Evolutionary conservation across 2,888 invertebrate genomes (phyloP), one percentile per base, ranked within the genome.

Genomic region (Ophion slaviceki): DNA sequence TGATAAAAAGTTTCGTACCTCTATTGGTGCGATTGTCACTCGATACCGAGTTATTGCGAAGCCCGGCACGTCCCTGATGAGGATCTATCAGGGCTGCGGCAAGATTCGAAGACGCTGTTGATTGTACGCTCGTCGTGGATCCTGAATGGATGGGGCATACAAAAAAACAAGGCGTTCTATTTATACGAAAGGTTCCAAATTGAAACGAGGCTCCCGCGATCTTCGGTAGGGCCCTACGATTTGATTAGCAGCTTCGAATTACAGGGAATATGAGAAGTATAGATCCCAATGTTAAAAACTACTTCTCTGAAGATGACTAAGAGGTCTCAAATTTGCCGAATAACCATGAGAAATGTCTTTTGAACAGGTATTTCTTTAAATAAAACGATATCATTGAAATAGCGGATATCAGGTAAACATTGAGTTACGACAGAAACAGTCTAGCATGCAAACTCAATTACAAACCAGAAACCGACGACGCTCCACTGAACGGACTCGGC

Each of bases 1-100:
- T 1, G 53, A 72, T 20, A 11, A 61, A 57, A 72, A 53, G 53
- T 53, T 53, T 53, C 53, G 17, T 91, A 94, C 94, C 94, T 93
- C 93, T 91, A 86, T 94, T 93, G 86, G 93, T 91, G 86, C 94
- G 93, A 87, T 91, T 93, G 83, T 94, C 94, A 88, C 91, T 92
- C 8, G 92, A 90, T 81, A 92, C 88, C 7, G 92, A 93, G 84
- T 90, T 91, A 88, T 90, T 93, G 67, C 94, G 92, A 53, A 94
- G 90, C 79, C 92, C 90, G 64, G 92, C 91, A 68, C 94, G 94
- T 82, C 95, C 94, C 20, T 95, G 95, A 88, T 94, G 94, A n/a
- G 94, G 94, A 88, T 96, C 96, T 86, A 96, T 93, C 74, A 95
- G 93, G 5, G 96, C 95, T 61, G 96, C 96, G 70, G 96, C 95